Base-by-base conservation (phyloP, 2,113 vertebrate species). In the Carollia perspicillata region DNA sequence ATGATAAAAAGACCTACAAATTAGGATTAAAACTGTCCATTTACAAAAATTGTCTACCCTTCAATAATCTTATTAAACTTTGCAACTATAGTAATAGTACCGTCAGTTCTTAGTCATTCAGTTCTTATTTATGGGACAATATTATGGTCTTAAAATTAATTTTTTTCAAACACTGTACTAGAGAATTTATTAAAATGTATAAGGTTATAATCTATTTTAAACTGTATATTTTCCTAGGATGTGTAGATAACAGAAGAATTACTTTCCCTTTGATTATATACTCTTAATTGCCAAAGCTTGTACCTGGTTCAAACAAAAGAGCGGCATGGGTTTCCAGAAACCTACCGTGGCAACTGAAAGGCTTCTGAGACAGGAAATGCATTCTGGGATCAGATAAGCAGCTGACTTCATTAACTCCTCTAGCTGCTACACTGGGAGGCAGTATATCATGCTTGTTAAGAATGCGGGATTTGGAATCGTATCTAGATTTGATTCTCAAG, bases 401-500 rank as follows among this genome's bases (percentile, higher is more conserved):
- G 33, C 49, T 49, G 40, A 77, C 26, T 91, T 90, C 91, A 85
- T 88, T 95, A 90, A 94, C 81, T 78, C 78, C 60, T 86, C 78
- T 86, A 78, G 44, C 47, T 65, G 55, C 63, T 71, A 58, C 35
- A 68, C 30, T 75, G 37, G 75, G 18, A 96, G 35, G 81, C 88
- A 90, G 55, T 84, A 83, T 22, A 93, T 86, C n/a, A 74, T 44
- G 53, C 47, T 85, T 84, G 53, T 72, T 55, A 88, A 94, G 68
- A 77, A 51, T 0, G 0, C 30, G 23, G n/a, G 37, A 93, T 85
- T 77, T 94, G 14, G 47, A 78, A 75, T 90, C 40, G 74, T 8
- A 68, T 33, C 33, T 93, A 83, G 53, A 78, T 72, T 93, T 85
- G 18, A 94, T 66, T 79, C 91, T 85, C 51, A 87, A 16, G 2